A percentile compares a stretch with the other conserved stretches of the same genome.
phyloP scores from a whole-genome alignment of 2,888 invertebrate genomes.

The Epiblema foenella region DNA sequence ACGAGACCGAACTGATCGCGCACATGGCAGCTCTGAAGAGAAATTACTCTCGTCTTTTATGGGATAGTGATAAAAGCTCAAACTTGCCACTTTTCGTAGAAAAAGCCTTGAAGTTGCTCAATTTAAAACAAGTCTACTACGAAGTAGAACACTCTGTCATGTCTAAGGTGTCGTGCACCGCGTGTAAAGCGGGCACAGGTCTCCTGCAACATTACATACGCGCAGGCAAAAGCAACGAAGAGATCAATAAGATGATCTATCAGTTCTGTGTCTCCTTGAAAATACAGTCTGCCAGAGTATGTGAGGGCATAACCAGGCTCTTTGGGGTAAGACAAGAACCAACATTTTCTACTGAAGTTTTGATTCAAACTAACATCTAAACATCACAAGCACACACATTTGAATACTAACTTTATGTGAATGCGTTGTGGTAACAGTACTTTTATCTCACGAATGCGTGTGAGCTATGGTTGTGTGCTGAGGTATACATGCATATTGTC shows the following conservation, averaged over 20 bases:
- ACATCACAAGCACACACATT: slow-evolving; percentile 6
- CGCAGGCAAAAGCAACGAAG: slow-evolving; percentile 92
- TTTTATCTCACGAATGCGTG: too few relatives aligned
- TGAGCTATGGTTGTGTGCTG: too few relatives aligned
- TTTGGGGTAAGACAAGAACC: slow-evolving; percentile 87
- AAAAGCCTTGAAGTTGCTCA: slow-evolving; percentile 92
- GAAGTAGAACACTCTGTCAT: slow-evolving; percentile 97
- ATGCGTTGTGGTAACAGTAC: slow-evolving; percentile 30
- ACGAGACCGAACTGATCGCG: slow-evolving; percentile 77
- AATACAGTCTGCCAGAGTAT: slow-evolving; percentile 94
- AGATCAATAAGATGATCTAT: slow-evolving; percentile 93
- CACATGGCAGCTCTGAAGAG: slow-evolving; percentile 76
- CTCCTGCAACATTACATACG: slow-evolving; percentile 94
- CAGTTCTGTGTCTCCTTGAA: slow-evolving; percentile 94
- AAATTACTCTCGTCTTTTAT: slow-evolving; percentile 86
- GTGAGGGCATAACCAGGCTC: slow-evolving; percentile 93
- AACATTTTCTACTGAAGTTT: slow-evolving; percentile 1
- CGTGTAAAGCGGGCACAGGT: slow-evolving; percentile 94
- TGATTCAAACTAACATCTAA: slow-evolving; percentile 1
- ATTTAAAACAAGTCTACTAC: slow-evolving; percentile 91
- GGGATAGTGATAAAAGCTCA: slow-evolving; percentile 89
- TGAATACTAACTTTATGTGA: neutral
- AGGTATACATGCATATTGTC: too few relatives aligned
- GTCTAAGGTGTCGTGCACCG: slow-evolving; percentile 96
- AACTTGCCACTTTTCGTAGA: slow-evolving; percentile 92